A percentile compares a stretch with the other conserved stretches of the same genome.
Evolutionary conservation across 1,140 invertebrate genomes (phyloP).

Genomic region (Drosophila saltans): DNA sequence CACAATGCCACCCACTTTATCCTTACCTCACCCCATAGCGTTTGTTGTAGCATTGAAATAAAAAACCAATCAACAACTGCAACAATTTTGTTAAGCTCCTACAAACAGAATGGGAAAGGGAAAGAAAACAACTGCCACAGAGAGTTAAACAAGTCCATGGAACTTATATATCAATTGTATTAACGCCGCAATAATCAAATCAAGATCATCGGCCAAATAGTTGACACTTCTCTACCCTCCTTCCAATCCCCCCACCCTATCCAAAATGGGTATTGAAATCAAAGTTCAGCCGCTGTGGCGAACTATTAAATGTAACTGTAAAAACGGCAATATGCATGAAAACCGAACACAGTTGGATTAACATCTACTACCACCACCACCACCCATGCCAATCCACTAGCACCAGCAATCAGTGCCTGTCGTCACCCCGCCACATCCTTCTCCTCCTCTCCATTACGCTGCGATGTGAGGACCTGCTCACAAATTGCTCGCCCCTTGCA

Average conservation of each 20-base stretch:
- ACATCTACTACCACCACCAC: conserved; percentile 62
- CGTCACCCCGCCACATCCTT: conserved; percentile 33
- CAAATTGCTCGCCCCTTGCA: conserved; percentile 78
- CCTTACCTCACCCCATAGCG: neutral
- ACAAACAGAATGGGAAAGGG: conserved; percentile 13
- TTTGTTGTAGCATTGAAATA: conserved; percentile 28
- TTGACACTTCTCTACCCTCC: conserved; percentile 44
- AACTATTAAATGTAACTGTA: conserved; percentile 71
- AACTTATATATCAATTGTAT: conserved; percentile 72
- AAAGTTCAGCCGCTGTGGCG: conserved; percentile 58
- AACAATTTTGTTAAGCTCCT: conserved; percentile 65
- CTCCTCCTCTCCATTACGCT: neutral
- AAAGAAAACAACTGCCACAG: conserved; percentile 38
- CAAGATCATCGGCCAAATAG: conserved; percentile 64
- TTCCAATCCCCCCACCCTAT: neutral
- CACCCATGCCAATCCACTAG: neutral
- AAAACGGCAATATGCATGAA: conserved; percentile 64
- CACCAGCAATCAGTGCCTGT: conserved; percentile 61
- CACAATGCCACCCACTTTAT: conserved; percentile 6
- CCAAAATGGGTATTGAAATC: conserved; percentile 41
- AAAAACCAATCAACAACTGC: conserved; percentile 70
- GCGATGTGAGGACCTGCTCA: conserved; percentile 57
- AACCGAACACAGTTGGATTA: conserved; percentile 71
- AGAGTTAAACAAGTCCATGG: conserved; percentile 48
- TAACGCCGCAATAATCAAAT: conserved; percentile 76